phyloP scores from a whole-genome alignment of 2,797 vertebrate species.

The Argyrosomus regius region DNA sequence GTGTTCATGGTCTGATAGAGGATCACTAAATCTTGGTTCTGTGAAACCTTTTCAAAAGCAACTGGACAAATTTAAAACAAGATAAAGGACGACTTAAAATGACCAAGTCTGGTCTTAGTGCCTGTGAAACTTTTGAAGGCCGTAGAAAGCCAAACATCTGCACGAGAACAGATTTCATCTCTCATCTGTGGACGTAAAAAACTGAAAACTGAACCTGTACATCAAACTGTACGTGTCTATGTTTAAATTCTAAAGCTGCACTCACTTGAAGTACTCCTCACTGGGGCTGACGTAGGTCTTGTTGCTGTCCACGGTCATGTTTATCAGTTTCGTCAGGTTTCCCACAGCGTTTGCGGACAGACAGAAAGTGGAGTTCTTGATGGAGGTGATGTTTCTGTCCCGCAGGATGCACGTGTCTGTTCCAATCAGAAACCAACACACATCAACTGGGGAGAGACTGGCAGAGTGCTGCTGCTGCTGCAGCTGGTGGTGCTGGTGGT shows the following conservation, averaged over 20 bases:
- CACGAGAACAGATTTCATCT: neutral
- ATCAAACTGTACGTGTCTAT: neutral
- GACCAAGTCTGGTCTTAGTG: neutral
- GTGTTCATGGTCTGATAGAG: too few species aligned
- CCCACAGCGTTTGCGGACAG: conserved; percentile 90
- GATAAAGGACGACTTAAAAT: neutral
- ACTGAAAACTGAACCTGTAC: neutral
- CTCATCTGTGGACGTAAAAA: neutral
- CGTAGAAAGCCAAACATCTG: neutral
- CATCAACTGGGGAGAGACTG: conserved; percentile 46
- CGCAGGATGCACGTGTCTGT: conserved; percentile 93
- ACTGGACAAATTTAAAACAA: neutral
- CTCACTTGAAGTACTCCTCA: conserved; percentile 99
- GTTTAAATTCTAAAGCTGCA: neutral
- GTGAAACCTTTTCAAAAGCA: neutral
- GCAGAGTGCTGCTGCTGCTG: conserved; percentile 24
- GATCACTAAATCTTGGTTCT: neutral
- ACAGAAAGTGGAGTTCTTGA: conserved; percentile 95
- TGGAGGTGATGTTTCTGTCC: conserved; percentile 90
- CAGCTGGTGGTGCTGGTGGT: neutral
- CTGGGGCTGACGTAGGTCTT: conserved; percentile 97
- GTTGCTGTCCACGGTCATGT: conserved; percentile 89
- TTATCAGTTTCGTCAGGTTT: conserved; percentile 92
- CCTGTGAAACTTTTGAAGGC: neutral
- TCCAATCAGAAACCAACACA: conserved; percentile 75